Evolutionary conservation across 2,888 invertebrate species (phyloP), one percentile per base, ranked within the genome.

Genomic region (Phortica magna): DNA sequence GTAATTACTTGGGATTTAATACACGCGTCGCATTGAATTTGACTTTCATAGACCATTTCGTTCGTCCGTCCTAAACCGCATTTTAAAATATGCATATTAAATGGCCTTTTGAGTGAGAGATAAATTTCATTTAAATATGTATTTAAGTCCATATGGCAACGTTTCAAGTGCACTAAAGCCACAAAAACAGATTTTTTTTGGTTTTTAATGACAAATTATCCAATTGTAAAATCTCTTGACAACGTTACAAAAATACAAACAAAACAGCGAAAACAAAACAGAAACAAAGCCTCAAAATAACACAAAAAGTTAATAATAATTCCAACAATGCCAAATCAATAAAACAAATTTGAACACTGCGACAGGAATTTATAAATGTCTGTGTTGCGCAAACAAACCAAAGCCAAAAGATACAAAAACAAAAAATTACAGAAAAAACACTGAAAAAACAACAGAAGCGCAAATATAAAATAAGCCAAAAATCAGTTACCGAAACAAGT

Each of bases 61-160:
- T 22, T 7, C 6, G 22, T 19, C 61, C 19, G 19, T 61, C 61
- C 19, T 17, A 61, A 61, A 17, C 61, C 17, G 10, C n/a, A 22
- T 61, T 19, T 61, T 19, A 61, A 61, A 61, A 61, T 61, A 61
- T 61, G n/a, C 22, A 22, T 14, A 19, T 61, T 61, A 61, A 61
- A 61, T 61, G 61, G 61, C 1, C 22, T 10, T 61, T 61, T 61
- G 61, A 17, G 61, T 22, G 10, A 31, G 14, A 39, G 65, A 65
- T 41, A 65, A 65, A 65, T 65, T 31, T 31, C 65, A 65, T 65
- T 65, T 65, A 39, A 65, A 65, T 65, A 19, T 39, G 31, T 14
- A 19, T 65, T 65, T 41, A 65, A 65, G 12, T 61, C 61, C 61
- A 48, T 12, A 12, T 65, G 14, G 41, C 39, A 31, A 39, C 19